Base-by-base conservation (phyloP, 1,140 invertebrate genomes). In the Bombus superbus region DNA sequence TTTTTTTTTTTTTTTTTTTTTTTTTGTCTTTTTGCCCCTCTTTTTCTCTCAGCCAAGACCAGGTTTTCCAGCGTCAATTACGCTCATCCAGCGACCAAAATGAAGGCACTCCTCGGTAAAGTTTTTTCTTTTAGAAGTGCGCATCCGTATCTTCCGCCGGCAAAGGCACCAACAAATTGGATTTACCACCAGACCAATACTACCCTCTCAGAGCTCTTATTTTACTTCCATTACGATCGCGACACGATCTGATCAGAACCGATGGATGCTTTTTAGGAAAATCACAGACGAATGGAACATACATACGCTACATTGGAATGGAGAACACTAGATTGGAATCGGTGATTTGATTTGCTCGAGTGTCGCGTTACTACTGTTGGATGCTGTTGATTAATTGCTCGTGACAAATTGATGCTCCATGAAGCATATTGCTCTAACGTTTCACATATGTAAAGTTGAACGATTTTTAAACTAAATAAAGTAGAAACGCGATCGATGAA, bases 21-120 rank as follows among this genome's bases (percentile, higher is more conserved):
- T 3, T 40, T 2, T n/a, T n/a, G 25, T 71, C 25, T 22, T 40
- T 64, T 72, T 35, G 1, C 18, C 38, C 57, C 53, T 3, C 42
- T 59, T 47, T 35, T 40, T 28, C n/a, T 76, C 64, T 6, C 15
- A 28, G 8, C 28, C 18, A 8, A 15, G 47, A 18, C 47, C 66
- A 35, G 47, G 64, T 72, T 81, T 42, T 73, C 44, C 77, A 32
- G 64, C 83, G 57, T 81, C 83, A 66, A 85, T 85, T 85, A 85
- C 83, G 78, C 77, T 85, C 83, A 81, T 81, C 68, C 42, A 2
- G 32, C 15, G 68, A 3, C 32, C 83, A 57, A 85, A 85, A 81
- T 66, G 68, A 81, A 85, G 83, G 42, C 44, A 62, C 35, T 18
- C n/a, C 47, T 8, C 32, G 32, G 32, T 25, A 1, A 57, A 85